Base-by-base conservation (phyloP, 2,888 invertebrate species). In the Proisotoma minuta region DNA sequence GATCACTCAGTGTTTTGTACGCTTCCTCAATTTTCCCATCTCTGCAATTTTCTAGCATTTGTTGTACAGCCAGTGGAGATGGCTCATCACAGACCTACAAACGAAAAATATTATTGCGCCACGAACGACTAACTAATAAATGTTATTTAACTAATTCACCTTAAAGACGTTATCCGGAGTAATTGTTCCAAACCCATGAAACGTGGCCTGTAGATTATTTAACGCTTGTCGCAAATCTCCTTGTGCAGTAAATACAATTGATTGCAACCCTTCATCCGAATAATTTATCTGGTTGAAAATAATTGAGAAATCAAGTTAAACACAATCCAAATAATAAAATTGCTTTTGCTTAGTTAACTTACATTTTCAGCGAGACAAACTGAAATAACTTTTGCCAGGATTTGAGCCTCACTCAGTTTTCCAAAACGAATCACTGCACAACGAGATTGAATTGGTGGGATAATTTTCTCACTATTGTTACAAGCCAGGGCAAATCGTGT, bases 401-500 rank as follows among this genome's bases (percentile, higher is more conserved):
- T 82, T 80, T 99, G 92, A 0, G 89, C 87, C 79, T 99, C 97
- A 0, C 87, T 85, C 15, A 99, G 82, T 75, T 89, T 87, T 1
- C 91, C 87, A 78, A 93, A 99, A 2, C 98, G 84, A 57, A 99
- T 81, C 80, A 99, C 91, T 0, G 98, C 98, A 81, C 99, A 99
- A 28, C 99, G 85, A 0, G 98, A 98, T 78, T 99, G 99, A 72
- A 99, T 97, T 0, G 99, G 94, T 78, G 99, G 97, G 69, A 99
- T 99, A 62, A 99, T 96, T 81, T 97, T 97, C 77, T 98, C 98
- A 62, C 95, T 96, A 73, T 91, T 92, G 79, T 99, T 99, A 76
- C 99, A 99, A 20, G 99, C 99, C 4, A 99, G 82, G 0, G 97
- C 97, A 79, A 99, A 99, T 65, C 99, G 82, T 0, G 99, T 99